phyloP scores from a whole-genome alignment of 2,888 invertebrate species.

The Synergus itoensis region DNA sequence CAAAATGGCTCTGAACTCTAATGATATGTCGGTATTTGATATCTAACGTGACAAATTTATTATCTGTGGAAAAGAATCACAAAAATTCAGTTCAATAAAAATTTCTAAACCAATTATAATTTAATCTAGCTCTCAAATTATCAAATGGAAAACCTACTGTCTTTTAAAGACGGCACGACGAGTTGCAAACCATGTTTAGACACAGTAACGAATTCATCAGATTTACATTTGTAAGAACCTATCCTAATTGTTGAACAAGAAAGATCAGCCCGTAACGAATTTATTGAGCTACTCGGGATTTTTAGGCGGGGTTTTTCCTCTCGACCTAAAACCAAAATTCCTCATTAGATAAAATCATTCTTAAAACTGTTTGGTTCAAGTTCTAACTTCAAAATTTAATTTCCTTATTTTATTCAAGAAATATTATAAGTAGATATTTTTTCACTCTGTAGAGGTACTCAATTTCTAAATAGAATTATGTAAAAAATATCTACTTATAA shows the following conservation, averaged over 20 bases:
- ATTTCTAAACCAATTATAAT: too few relatives aligned
- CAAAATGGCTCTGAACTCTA: slow-evolving; percentile 88
- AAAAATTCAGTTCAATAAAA: background rate
- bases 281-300: background rate
- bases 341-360: slow-evolving; percentile 70
- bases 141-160: slow-evolving; percentile 65
- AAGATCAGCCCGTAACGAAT: slow-evolving; percentile 80
- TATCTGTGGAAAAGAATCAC: slow-evolving; percentile 57
- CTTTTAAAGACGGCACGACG: slow-evolving; percentile 76
- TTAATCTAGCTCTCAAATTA: background rate
- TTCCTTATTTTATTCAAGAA: too few relatives aligned
- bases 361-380: slow-evolving; percentile 58
- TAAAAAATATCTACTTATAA: too few relatives aligned
- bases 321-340: too few relatives aligned
- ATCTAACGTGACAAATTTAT: slow-evolving; percentile 80
- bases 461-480: too few relatives aligned
- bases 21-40: slow-evolving; percentile 86
- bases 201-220: slow-evolving; percentile 84
- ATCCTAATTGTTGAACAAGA: slow-evolving; percentile 89
- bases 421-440: too few relatives aligned
- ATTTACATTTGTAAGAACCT: slow-evolving; percentile 90
- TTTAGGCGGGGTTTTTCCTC: too few relatives aligned
- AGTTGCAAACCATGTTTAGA: slow-evolving; percentile 77
- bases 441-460: too few relatives aligned
- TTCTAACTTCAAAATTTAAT: too few relatives aligned